Evolutionary conservation across 1,140 invertebrate species (phyloP).

Genomic region (Zaprionus lachaisei): DNA sequence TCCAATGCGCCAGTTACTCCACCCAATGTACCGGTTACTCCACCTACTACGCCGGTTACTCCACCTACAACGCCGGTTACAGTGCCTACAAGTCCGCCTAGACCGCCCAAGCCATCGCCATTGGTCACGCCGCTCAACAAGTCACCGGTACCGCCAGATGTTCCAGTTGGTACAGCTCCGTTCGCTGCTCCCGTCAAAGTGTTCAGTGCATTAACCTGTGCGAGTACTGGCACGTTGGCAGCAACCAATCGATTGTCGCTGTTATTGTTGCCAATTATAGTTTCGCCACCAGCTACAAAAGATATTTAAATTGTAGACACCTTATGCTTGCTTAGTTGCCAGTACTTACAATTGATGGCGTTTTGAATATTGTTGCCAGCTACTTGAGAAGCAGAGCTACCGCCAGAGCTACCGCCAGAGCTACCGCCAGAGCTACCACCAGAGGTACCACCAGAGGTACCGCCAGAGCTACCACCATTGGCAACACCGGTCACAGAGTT

Average conservation of each 20-base stretch:
- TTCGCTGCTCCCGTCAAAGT: background rate
- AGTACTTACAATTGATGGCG: background rate
- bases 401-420: background rate
- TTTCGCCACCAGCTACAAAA: background rate
- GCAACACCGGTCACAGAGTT: constrained; percentile 2
- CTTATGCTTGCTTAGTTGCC: background rate
- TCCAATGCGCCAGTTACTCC: background rate
- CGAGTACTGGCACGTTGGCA: background rate
- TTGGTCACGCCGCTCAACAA: background rate
- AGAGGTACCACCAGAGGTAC: background rate
- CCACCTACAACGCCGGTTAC: too few species aligned
- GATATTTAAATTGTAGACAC: background rate
- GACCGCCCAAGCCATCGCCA: too few species aligned
- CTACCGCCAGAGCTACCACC: background rate
- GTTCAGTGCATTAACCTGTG: constrained; percentile 16
- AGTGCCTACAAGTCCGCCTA: too few species aligned
- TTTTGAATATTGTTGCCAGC: constrained; percentile 8
- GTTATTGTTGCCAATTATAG: constrained; percentile 17
- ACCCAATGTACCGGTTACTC: too few species aligned
- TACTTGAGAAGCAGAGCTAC: background rate
- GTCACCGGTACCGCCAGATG: background rate
- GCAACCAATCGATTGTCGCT: background rate
- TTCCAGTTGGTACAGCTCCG: background rate
- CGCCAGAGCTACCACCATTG: background rate
- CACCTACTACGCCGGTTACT: too few species aligned